These are phyloP conservation scores for Rhopalosiphum nymphaeae DNA, from an alignment of 2,888 invertebrate species.

Conservation along the genomic window DNA sequence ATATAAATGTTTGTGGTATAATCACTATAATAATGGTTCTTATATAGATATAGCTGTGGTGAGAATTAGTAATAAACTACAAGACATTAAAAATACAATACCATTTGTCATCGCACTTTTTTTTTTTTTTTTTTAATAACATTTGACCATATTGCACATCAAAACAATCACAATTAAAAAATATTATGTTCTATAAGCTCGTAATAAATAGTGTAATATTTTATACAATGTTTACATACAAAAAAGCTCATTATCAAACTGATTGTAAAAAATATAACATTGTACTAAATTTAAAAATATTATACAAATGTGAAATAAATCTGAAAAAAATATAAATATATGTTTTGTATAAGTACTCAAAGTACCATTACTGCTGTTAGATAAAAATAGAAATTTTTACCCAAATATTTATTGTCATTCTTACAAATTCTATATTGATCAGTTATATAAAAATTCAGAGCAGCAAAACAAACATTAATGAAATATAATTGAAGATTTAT, in stretches of 20 bases:
- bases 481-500: not conserved
- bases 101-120: not conserved
- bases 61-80: not conserved
- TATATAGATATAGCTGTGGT: no score
- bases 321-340: slow-evolving; percentile 7
- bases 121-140: slow-evolving; percentile 20
- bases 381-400: not conserved
- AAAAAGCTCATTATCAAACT: slow-evolving; percentile 13
- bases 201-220: not conserved
- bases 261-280: slow-evolving; percentile 25
- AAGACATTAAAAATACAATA: not conserved
- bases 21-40: no score
- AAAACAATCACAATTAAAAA: slow-evolving; percentile 29
- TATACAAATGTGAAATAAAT: slow-evolving; percentile 26
- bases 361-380: not conserved
- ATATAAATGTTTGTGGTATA: no score
- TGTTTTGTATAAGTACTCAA: not conserved
- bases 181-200: slow-evolving; percentile 9
- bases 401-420: slow-evolving; percentile 35
- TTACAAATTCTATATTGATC: not conserved
- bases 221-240: not conserved
- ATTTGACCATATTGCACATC: slow-evolving; percentile 18
- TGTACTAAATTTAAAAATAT: slow-evolving; percentile 13
- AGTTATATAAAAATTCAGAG: not conserved
- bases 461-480: not conserved